Base-by-base conservation (phyloP, 2,797 vertebrate genomes). In the Galagoides demidoff region DNA sequence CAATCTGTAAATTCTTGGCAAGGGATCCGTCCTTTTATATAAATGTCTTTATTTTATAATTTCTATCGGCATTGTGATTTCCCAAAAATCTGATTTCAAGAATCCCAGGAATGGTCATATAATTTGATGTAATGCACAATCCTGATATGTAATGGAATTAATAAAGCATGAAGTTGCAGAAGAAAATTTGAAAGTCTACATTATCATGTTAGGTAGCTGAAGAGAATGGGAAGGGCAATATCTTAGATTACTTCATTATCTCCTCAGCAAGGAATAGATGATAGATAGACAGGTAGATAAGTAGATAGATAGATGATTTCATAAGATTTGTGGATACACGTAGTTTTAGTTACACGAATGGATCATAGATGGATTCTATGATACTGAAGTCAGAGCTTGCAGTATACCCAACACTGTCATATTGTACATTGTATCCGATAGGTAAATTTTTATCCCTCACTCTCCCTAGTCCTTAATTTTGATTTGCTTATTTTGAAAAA, bases 1-100 rank as follows among this genome's bases (percentile, higher is more conserved):
- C 39, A 93, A 87, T 73, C 71, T 78, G 39, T 87, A 90, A 93
- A 76, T 95, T 39, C n/a, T 34, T 79, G 77, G 23, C n/a, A 88
- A 68, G 49, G 5, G 10, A 79, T 55, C 14, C 59, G 52, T 74
- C 71, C 45, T 88, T 20, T 87, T 84, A 39, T 2, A 25, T 37
- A 88, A 73, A 3, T 34, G 23, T 19, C 49, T 90, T 90, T 16
- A 90, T 76, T 78, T 83, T 77, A 73, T 73, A 77, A 87, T 68
- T 73, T 96, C 25, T 43, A 4, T 93, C 27, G 31, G 20, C 70
- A 78, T 23, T 52, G 22, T 66, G 49, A 93, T 37, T 87, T 66
- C 34, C 49, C 45, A 73, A 82, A 93, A 7, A 78, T 52, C 64
- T 95, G 25, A 91, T 57, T 66, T 88, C 57, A 74, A 71, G 52